phyloP scores from a whole-genome alignment of 1,140 invertebrate species.

The Saccostrea echinata region DNA sequence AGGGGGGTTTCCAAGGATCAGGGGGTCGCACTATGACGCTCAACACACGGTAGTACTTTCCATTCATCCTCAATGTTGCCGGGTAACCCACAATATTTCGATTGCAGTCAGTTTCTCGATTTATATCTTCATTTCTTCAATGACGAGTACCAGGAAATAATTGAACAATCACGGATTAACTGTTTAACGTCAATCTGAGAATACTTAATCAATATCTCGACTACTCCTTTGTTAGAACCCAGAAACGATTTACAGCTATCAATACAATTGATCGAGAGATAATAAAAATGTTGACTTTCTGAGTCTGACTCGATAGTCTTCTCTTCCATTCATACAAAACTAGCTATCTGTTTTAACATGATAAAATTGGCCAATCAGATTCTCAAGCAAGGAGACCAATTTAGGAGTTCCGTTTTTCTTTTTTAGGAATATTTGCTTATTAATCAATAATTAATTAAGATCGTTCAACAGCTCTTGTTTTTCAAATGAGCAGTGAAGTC shows the following conservation, averaged over 20 bases:
- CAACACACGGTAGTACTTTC: background rate
- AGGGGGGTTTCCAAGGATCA: background rate
- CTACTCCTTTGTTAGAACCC: background rate
- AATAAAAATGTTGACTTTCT: conserved; percentile 20
- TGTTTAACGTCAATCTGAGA: conserved; percentile 31
- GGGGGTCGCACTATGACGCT: background rate
- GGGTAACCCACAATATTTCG: background rate
- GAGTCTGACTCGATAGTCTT: background rate
- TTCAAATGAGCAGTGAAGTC: background rate
- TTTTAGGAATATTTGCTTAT: conserved; percentile 26
- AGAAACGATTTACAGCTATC: background rate
- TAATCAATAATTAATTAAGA: conserved; percentile 35
- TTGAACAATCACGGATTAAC: conserved; percentile 17
- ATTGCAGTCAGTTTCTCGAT: background rate
- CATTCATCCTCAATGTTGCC: background rate
- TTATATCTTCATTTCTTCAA: background rate
- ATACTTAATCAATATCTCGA: background rate
- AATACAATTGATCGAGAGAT: background rate
- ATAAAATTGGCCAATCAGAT: background rate
- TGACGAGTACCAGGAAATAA: conserved; percentile 1
- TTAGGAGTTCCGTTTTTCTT: conserved; percentile 11
- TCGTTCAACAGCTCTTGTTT: background rate
- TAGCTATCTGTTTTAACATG: background rate
- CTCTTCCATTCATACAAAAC: background rate
- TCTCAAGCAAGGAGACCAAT: background rate